A percentile compares a stretch with the other conserved stretches of the same genome.
These are phyloP conservation scores for Xylophagus ater DNA, from an alignment of 2,888 invertebrate genomes.

Conservation along the genomic window DNA sequence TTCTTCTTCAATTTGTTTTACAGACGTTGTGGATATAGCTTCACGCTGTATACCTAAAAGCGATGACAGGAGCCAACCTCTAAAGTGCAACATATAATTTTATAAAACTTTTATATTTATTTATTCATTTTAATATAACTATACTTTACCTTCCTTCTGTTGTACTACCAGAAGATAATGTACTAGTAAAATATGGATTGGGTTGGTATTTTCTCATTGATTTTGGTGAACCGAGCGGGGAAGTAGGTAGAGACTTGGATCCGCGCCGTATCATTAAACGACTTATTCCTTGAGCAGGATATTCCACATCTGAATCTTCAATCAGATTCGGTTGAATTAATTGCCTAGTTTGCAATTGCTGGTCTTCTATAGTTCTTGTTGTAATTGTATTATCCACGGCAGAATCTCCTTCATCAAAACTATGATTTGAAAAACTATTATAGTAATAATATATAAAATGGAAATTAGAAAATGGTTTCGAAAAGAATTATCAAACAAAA, in stretches of 20 bases:
- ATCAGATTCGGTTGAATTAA: conserved; percentile 22
- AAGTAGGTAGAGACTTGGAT: conserved; percentile 59
- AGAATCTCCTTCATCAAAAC: conserved; percentile 16
- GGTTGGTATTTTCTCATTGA: conserved; percentile 37
- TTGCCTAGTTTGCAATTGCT: conserved; percentile 13
- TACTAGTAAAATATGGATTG: conserved; percentile 48
- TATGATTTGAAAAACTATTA: too few relatives aligned
- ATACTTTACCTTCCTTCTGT: conserved; percentile 14
- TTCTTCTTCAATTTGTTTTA: conserved; percentile 50
- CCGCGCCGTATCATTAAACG: conserved; percentile 43
- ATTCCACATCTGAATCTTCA: conserved; percentile 28
- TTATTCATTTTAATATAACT: background rate
- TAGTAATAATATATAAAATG: too few relatives aligned
- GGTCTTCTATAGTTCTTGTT: conserved; percentile 18
- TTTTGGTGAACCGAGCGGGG: conserved; percentile 52
- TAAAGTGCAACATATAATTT: conserved; percentile 22
- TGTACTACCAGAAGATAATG: conserved; percentile 10
- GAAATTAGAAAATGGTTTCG: too few relatives aligned
- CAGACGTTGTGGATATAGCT: conserved; percentile 42
- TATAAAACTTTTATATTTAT: background rate
- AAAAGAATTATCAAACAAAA: too few relatives aligned
- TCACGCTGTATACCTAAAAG: conserved; percentile 55
- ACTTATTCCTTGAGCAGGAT: conserved; percentile 17
- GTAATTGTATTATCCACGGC: conserved; percentile 11
- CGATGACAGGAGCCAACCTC: conserved; percentile 56